phyloP scores from a whole-genome alignment of 2,888 invertebrate genomes.

The Orthonychiurus folsomi region DNA sequence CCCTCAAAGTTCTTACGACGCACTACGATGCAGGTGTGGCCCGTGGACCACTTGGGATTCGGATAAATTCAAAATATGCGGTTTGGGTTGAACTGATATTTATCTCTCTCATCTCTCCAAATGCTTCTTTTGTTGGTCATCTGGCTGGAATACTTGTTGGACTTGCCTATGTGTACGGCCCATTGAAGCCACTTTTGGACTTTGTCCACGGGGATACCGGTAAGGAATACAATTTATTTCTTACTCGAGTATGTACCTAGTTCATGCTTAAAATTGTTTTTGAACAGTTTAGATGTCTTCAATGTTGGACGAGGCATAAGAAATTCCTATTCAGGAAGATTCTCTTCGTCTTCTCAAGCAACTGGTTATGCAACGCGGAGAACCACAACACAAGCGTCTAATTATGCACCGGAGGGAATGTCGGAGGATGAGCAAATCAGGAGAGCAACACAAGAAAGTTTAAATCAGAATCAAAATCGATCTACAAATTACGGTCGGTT shows the following conservation, averaged over 20 bases:
- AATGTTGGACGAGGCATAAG: no score
- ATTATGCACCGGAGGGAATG: no score
- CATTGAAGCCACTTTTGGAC: background rate
- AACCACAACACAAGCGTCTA: no score
- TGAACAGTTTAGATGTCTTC: no score
- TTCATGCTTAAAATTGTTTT: no score
- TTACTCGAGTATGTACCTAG: no score
- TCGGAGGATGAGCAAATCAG: background rate
- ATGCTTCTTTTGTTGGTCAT: slow-evolving; percentile 2
- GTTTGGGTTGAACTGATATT: background rate
- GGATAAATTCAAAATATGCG: slow-evolving; percentile 4
- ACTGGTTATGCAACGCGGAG: no score
- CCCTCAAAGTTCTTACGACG: slow-evolving; percentile 4
- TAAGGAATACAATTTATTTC: no score
- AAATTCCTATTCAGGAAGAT: no score
- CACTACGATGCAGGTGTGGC: background rate
- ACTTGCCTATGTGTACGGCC: background rate
- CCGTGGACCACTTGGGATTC: background rate
- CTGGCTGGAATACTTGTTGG: slow-evolving; percentile 1
- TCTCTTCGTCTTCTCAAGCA: no score
- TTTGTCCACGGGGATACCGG: background rate
- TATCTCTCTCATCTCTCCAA: background rate
- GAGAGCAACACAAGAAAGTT: slow-evolving; percentile 2
- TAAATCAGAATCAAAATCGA: background rate
- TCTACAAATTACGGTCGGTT: no score